Conservation (phyloP, 2,113 vertebrate genomes). For the Bombycilla garrulus region DNA sequence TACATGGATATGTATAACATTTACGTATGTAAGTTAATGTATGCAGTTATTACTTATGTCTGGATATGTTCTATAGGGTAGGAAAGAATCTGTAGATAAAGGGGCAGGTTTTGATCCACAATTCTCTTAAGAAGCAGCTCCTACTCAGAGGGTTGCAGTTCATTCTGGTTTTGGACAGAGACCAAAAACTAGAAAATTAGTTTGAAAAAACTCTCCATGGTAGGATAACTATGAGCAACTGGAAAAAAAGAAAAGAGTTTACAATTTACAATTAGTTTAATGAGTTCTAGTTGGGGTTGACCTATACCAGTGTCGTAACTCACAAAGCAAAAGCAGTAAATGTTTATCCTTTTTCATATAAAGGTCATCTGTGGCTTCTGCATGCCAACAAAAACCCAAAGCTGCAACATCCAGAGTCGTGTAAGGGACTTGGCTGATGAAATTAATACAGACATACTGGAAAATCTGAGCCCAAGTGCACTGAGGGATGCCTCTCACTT, state of each 20-base stretch:
- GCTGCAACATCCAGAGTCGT: background rate
- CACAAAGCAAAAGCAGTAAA: background rate
- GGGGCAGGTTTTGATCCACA: background rate
- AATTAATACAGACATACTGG: background rate
- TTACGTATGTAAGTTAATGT: background rate
- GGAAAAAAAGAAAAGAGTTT: background rate
- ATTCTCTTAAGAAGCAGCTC: background rate
- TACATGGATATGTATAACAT: background rate
- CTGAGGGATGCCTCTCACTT: background rate
- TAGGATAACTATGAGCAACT: background rate
- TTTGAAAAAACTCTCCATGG: background rate
- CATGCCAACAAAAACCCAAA: background rate
- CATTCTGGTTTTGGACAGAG: background rate
- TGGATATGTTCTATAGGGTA: background rate
- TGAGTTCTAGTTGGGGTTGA: background rate
- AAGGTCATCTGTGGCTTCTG: background rate
- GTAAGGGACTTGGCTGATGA: background rate
- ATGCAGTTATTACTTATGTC: background rate
- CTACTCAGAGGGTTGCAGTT: background rate
- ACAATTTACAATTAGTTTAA: background rate
- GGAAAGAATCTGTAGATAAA: background rate
- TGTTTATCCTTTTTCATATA: background rate
- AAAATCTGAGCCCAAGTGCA: background rate
- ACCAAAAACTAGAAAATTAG: background rate
- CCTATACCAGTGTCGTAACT: background rate